A percentile compares a stretch with the other conserved stretches of the same genome.
Evolutionary conservation across 1,140 invertebrate species (phyloP).

Genomic region (Anastrepha ludens): DNA sequence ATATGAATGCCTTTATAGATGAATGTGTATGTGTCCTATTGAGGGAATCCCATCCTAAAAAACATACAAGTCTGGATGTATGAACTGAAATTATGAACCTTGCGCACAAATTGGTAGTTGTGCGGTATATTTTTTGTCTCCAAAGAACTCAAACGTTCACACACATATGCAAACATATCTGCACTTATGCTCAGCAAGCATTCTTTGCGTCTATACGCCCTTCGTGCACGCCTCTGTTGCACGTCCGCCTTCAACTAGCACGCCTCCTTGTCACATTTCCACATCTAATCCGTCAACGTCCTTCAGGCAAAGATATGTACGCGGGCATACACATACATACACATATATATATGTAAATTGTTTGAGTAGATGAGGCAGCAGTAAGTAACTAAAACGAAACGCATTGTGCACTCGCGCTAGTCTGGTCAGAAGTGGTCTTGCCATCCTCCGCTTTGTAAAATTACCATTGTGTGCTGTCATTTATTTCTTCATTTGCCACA

Average conservation of each 20-base stretch:
- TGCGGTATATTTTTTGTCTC: too few species aligned
- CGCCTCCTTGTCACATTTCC: background rate
- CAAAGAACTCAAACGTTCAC: too few species aligned
- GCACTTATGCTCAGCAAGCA: background rate
- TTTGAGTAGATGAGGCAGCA: background rate
- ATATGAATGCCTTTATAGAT: too few species aligned
- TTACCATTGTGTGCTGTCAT: background rate
- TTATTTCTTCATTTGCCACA: background rate
- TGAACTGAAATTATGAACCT: too few species aligned
- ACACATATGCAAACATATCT: background rate
- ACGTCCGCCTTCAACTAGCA: background rate
- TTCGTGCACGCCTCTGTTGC: background rate
- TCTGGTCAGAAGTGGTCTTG: slow-evolving; percentile 21
- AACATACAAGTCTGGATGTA: too few species aligned
- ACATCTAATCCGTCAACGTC: background rate
- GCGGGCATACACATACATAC: background rate
- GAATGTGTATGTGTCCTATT: too few species aligned
- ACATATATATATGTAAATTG: too few species aligned
- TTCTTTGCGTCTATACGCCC: background rate
- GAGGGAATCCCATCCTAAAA: too few species aligned
- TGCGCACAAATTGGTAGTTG: too few species aligned
- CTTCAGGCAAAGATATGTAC: background rate
- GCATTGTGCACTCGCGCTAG: background rate
- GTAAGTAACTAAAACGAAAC: background rate
- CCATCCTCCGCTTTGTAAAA: background rate